phyloP scores from a whole-genome alignment of 1,140 invertebrate species.

The Nasonia giraulti region DNA sequence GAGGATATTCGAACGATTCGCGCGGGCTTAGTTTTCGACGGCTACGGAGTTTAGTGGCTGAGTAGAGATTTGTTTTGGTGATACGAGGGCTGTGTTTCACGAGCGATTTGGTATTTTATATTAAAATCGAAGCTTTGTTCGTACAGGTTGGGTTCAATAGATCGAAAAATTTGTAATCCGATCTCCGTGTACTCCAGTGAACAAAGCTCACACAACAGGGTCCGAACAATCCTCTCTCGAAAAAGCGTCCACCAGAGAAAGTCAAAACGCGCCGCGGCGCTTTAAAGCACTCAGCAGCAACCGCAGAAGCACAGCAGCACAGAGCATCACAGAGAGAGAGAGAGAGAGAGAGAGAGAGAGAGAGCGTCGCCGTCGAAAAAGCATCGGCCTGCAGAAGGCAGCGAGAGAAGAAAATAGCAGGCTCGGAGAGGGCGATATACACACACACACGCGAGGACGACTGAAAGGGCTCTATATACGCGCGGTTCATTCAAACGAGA shows the following conservation, averaged over 20 bases:
- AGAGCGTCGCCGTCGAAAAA: neutral
- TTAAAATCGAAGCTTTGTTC: too few species aligned
- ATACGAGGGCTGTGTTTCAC: neutral
- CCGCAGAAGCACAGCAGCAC: neutral
- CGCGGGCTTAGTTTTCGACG: neutral
- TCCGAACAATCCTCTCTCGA: neutral
- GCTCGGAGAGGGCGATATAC: slow-evolving; percentile 51
- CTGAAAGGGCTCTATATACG: slow-evolving; percentile 54
- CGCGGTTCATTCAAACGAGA: slow-evolving; percentile 70
- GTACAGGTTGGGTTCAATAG: too few species aligned
- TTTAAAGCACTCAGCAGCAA: neutral
- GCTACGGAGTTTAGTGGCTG: neutral
- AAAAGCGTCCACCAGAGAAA: neutral
- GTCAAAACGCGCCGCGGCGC: neutral
- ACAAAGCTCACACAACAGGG: neutral
- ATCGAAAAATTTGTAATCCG: too few species aligned
- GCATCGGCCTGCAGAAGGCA: neutral
- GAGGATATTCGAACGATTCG: neutral
- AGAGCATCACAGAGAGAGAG: too few species aligned
- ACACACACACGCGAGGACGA: neutral
- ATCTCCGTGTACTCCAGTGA: too few species aligned
- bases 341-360: too few species aligned
- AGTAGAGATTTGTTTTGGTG: neutral
- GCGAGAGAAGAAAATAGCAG: slow-evolving; percentile 35
- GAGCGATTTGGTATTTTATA: too few species aligned